These are phyloP conservation scores for Abrostola tripartita DNA, from an alignment of 2,888 invertebrate genomes.

Conservation along the genomic window DNA sequence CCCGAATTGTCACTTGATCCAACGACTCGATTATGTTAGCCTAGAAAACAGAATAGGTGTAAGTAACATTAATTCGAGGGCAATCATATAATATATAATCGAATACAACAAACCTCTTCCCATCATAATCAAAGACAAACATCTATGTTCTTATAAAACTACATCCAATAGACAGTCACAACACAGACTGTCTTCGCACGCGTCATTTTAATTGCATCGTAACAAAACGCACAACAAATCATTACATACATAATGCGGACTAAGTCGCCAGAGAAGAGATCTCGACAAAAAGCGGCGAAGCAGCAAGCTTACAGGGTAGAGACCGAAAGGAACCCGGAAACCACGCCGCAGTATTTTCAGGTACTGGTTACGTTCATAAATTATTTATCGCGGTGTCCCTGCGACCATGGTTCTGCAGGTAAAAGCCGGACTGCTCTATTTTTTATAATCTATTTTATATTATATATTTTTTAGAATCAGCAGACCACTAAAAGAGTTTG, in stretches of 20 bases:
- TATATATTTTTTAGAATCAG: not conserved
- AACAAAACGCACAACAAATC: conserved; percentile 50
- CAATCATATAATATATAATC: too few species aligned
- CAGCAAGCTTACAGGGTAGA: conserved; percentile 64
- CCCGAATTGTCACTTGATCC: too few species aligned
- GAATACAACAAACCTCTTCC: conserved; percentile 1
- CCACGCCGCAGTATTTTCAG: conserved; percentile 79
- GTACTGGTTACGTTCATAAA: conserved; percentile 63
- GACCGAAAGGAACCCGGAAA: conserved; percentile 73
- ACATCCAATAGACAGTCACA: conserved; percentile 2
- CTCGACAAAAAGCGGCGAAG: conserved; percentile 62
- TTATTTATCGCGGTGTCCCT: conserved; percentile 45
- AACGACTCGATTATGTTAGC: too few species aligned
- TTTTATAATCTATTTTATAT: not conserved
- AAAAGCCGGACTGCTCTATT: conserved; percentile 3
- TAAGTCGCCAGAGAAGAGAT: conserved; percentile 61
- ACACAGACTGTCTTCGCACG: conserved; percentile 36
- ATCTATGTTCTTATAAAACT: not conserved
- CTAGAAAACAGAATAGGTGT: too few species aligned
- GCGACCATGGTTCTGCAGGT: conserved; percentile 40
- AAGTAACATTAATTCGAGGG: too few species aligned
- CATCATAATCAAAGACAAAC: conserved; percentile 16
- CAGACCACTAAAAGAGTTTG: not conserved
- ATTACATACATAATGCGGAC: conserved; percentile 62
- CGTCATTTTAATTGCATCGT: conserved; percentile 39